Conservation (phyloP, 1,140 invertebrate species). For the Rhynchophorus ferrugineus region DNA sequence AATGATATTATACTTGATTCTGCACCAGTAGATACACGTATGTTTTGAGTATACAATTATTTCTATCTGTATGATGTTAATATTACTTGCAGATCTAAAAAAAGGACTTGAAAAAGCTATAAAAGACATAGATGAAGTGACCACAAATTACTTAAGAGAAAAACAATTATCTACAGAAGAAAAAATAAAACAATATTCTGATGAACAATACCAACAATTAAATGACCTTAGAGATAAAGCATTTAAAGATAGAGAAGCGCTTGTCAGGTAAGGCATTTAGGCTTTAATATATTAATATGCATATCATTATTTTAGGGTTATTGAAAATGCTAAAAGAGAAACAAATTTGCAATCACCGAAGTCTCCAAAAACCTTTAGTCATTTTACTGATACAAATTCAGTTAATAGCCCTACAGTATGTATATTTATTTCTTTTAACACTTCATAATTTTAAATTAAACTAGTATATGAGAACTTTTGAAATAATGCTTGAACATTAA, state of each 20-base stretch:
- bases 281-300: background rate
- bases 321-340: conserved; percentile 11
- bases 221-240: conserved; percentile 45
- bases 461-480: no score
- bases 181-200: conserved; percentile 45
- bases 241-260: conserved; percentile 44
- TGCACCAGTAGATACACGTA: conserved; percentile 24
- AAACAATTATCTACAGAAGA: conserved; percentile 44
- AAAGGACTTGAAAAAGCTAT: conserved; percentile 37
- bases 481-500: no score
- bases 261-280: conserved; percentile 34
- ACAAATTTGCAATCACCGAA: conserved; percentile 4
- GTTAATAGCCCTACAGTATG: conserved; percentile 1
- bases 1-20: conserved; percentile 18
- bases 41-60: conserved; percentile 7
- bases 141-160: conserved; percentile 43
- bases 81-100: conserved; percentile 25
- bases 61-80: background rate
- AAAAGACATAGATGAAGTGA: conserved; percentile 44
- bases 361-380: conserved; percentile 10
- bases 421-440: no score
- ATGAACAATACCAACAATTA: conserved; percentile 45
- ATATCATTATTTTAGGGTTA: conserved; percentile 11
- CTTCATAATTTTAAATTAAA: no score
- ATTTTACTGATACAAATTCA: conserved; percentile 1